These are phyloP conservation scores for Phylloscopus whistleri DNA, from an alignment of 2,113 vertebrate genomes.

Conservation along the genomic window DNA sequence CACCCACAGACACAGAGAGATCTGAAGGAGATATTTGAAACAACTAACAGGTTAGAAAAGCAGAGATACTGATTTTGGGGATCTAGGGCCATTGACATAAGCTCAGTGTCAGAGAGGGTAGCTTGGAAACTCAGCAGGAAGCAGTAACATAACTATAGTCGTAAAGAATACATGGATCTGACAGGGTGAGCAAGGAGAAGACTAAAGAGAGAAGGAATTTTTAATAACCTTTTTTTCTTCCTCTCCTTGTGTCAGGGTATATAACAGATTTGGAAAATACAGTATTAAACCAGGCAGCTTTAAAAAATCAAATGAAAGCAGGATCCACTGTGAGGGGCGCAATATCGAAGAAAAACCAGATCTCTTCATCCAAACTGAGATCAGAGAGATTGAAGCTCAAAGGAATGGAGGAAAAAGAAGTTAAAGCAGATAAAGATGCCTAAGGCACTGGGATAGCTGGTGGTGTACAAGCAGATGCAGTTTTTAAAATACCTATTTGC, in stretches of 20 bases:
- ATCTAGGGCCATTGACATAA: not conserved
- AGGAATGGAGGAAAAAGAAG: not conserved
- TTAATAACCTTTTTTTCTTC: not conserved
- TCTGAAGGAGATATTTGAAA: not conserved
- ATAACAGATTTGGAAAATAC: not conserved
- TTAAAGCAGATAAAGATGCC: not conserved
- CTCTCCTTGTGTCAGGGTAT: not conserved
- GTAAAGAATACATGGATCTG: not conserved
- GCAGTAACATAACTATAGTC: not conserved
- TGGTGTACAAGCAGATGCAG: not conserved
- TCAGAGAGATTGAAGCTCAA: not conserved
- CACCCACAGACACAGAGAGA: not conserved
- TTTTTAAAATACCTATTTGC: not conserved
- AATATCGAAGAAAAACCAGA: not conserved
- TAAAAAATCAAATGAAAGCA: not conserved
- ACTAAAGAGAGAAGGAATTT: not conserved
- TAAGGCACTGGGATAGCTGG: not conserved
- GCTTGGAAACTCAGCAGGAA: not conserved
- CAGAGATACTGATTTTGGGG: not conserved
- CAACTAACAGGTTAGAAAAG: not conserved
- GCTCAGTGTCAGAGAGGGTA: not conserved
- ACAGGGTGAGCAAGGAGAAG: not conserved
- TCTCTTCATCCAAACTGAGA: not conserved
- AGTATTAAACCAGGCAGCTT: not conserved
- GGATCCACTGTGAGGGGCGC: not conserved